phyloP scores from a whole-genome alignment of 2,113 vertebrate species.

The Spermophilus dauricus region DNA sequence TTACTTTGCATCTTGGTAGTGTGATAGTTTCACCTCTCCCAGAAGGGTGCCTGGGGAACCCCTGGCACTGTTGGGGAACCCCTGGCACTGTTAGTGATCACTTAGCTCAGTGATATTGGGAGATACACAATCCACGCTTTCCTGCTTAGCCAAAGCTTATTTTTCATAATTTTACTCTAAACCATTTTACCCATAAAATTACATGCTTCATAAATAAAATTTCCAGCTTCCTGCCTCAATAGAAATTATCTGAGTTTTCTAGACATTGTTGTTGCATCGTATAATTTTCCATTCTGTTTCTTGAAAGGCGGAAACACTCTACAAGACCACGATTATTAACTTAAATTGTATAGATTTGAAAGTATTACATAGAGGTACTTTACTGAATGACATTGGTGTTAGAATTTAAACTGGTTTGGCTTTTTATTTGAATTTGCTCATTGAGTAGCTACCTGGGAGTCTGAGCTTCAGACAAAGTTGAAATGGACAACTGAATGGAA shows the following conservation, averaged over 20 bases:
- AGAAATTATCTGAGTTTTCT: neutral
- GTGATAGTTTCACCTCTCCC: neutral
- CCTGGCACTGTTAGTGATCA: neutral
- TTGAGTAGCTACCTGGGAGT: neutral
- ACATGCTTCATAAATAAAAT: neutral
- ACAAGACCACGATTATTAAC: neutral
- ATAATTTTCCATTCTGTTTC: slow-evolving; percentile 12
- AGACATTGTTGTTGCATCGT: neutral
- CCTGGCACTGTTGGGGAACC: neutral
- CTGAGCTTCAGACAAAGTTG: neutral
- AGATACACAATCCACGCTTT: neutral
- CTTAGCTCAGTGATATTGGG: neutral
- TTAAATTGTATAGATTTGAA: neutral
- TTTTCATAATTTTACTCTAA: neutral
- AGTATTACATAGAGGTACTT: neutral
- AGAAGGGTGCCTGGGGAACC: neutral
- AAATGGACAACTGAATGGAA: neutral
- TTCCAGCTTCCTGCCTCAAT: neutral
- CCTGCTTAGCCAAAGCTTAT: neutral
- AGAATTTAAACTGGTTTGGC: neutral
- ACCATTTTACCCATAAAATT: slow-evolving; percentile 1
- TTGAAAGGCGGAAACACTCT: neutral
- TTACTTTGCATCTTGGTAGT: no score
- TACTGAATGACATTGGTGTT: neutral
- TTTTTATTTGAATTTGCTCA: slow-evolving; percentile 8